Evolutionary conservation across 2,797 vertebrate species (phyloP).

Genomic region (Numenius phaeopus): DNA sequence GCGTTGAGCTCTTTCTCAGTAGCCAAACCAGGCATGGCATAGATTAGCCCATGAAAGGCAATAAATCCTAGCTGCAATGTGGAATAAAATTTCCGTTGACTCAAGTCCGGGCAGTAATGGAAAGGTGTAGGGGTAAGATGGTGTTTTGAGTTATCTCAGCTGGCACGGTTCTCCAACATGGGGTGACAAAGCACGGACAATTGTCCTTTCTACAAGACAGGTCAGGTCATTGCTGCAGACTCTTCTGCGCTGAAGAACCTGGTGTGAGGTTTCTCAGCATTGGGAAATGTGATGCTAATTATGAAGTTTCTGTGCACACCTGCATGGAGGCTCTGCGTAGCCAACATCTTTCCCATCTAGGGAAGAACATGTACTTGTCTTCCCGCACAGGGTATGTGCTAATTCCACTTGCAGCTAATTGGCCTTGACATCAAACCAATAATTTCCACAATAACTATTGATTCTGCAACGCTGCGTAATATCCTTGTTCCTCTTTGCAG

Average conservation of each 20-base stretch:
- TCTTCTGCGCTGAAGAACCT: background rate
- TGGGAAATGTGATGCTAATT: background rate
- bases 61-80: background rate
- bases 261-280: background rate
- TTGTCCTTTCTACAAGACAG: background rate
- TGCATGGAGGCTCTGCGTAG: background rate
- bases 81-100: background rate
- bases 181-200: background rate
- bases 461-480: conserved; percentile 1
- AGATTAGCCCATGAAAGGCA: background rate
- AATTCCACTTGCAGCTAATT: conserved; percentile 44
- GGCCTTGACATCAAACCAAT: conserved; percentile 46
- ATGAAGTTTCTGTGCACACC: background rate
- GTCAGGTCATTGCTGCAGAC: background rate
- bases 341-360: background rate
- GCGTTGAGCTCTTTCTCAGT: background rate
- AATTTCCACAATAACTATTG: conserved; percentile 27
- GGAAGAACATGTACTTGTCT: background rate
- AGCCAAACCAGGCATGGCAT: background rate
- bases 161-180: background rate
- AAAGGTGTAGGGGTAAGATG: background rate
- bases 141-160: background rate
- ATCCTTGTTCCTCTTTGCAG: background rate
- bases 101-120: background rate
- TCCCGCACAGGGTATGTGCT: background rate